Percentiles rank a stretch among this genome's conserved stretches.
Conservation (phyloP, 2,888 invertebrate species). For the Autographa gamma region DNA sequence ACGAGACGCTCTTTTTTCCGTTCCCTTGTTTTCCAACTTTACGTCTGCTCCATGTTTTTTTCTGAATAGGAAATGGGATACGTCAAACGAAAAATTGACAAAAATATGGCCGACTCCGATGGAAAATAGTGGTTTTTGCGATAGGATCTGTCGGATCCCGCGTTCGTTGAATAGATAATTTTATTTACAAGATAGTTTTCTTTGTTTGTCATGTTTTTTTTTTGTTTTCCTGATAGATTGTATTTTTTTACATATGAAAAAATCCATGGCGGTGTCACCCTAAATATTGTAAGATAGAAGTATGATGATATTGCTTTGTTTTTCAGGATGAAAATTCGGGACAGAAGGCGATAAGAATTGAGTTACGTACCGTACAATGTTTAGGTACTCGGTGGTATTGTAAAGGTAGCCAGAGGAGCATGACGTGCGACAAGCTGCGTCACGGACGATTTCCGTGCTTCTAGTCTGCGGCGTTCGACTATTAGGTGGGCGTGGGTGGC, state of each 20-base stretch:
- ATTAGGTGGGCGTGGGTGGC: slow-evolving; percentile 66
- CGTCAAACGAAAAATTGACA: slow-evolving; percentile 88
- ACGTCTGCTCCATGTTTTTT: slow-evolving; percentile 86
- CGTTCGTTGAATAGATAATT: slow-evolving; percentile 71
- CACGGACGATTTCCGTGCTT: slow-evolving; percentile 58
- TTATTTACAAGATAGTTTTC: slow-evolving; percentile 81
- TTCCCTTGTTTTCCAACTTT: slow-evolving; percentile 88
- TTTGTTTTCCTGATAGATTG: slow-evolving; percentile 55
- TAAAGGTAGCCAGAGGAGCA: slow-evolving; percentile 35
- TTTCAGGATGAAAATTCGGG: slow-evolving; percentile 49
- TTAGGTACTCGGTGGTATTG: slow-evolving; percentile 25
- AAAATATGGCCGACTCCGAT: slow-evolving; percentile 85
- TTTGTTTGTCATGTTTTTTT: slow-evolving; percentile 71
- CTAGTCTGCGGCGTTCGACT: slow-evolving; percentile 40
- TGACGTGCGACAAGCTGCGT: slow-evolving; percentile 52
- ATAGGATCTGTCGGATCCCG: slow-evolving; percentile 82
- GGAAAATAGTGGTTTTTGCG: slow-evolving; percentile 86
- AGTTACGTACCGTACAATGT: slow-evolving; percentile 13
- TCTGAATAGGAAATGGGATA: slow-evolving; percentile 88
- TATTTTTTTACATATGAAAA: slow-evolving; percentile 40
- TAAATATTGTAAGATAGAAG: slow-evolving; percentile 10
- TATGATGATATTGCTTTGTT: slow-evolving; percentile 34
- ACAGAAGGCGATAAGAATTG: slow-evolving; percentile 44
- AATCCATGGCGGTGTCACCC: slow-evolving; percentile 34
- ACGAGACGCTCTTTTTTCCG: slow-evolving; percentile 86